Base-by-base conservation (phyloP, 1,140 invertebrate genomes). In the Elysia chlorotica region DNA sequence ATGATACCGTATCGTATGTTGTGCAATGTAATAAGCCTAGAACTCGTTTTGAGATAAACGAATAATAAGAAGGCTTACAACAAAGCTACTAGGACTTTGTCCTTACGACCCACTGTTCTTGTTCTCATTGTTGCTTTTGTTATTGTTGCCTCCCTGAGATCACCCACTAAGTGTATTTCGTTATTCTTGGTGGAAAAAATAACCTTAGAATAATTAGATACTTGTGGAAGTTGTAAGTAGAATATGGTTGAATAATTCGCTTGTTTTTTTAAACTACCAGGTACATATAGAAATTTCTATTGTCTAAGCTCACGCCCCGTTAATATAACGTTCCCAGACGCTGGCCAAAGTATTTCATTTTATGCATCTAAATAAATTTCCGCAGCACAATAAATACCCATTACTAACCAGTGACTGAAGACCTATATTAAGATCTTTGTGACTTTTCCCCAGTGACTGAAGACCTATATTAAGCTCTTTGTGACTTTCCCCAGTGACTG, bases 401-500 rank as follows among this genome's bases (percentile, higher is more conserved):
- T n/a, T 14, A 25, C 23, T 14, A 25, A 10, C 23, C 10, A 14
- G 25, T 10, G 10, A 10, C 6, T 14, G 25, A 25, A 10, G 28
- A 25, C 25, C 56, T 59, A 6, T 25, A 10, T 17, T 14, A 14
- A 25, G 10, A n/a, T n/a, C 17, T 10, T 6, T n/a, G 25, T 70
- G 6, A n/a, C 10, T 59, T 17, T 14, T 10, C 25, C 6, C 56
- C 17, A n/a, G n/a, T 59, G 28, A 59, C 25, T 59, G 10, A n/a
- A 59, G 17, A 33, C 14, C 36, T 63, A 63, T 30, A 6, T 14
- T 31, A 33, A 31, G 36, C 30, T 30, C 25, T 63, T 59, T 41
- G 59, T 70, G 80, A 2, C n/a, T n/a, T n/a, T n/a, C n/a, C n/a
- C n/a, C 75, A 87, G 85, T 79, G 85, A 86, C 48, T 74, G 82